A percentile compares a stretch with the other conserved stretches of the same genome.
Evolutionary conservation across 2,113 vertebrate species (phyloP).

Genomic region (Dunckerocampus dactyliophorus): DNA sequence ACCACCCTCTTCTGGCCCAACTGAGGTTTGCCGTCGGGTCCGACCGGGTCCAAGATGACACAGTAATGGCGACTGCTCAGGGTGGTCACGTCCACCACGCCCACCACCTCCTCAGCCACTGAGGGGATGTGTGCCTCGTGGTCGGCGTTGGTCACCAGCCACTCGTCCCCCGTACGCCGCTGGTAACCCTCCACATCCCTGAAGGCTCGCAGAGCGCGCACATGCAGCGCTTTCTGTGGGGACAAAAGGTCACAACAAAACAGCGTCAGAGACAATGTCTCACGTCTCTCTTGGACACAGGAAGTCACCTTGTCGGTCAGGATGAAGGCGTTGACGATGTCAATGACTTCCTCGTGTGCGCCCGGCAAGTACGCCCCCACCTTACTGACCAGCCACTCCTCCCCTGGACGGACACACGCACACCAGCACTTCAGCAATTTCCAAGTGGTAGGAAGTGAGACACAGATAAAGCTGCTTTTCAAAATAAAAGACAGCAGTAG

Average conservation of each 20-base stretch:
- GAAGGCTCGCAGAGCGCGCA: slow-evolving; percentile 80
- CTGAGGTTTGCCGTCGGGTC: slow-evolving; percentile 79
- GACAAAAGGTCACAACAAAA: not conserved
- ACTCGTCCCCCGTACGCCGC: slow-evolving; percentile 84
- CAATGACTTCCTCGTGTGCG: slow-evolving; percentile 85
- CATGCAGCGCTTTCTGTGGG: slow-evolving; percentile 82
- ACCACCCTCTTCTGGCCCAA: slow-evolving; percentile 85
- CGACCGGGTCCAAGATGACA: slow-evolving; percentile 82
- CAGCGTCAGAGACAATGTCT: not conserved
- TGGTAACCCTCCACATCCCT: slow-evolving; percentile 65
- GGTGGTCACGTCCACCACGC: slow-evolving; percentile 80
- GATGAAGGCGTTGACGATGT: slow-evolving; percentile 82
- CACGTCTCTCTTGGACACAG: not conserved
- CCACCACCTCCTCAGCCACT: slow-evolving; percentile 83
- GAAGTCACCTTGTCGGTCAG: slow-evolving; percentile 85
- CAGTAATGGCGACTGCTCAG: slow-evolving; percentile 83
- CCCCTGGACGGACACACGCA: slow-evolving; percentile 66
- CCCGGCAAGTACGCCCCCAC: slow-evolving; percentile 87
- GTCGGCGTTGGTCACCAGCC: slow-evolving; percentile 82
- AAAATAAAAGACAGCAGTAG: not conserved
- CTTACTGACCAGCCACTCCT: slow-evolving; percentile 87
- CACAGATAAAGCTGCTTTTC: not conserved
- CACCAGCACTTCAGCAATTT: not conserved
- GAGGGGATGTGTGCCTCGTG: slow-evolving; percentile 84
- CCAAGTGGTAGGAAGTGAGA: too few relatives aligned